Conservation (phyloP, 2,797 vertebrate species). For the Crocidura indochinensis region DNA sequence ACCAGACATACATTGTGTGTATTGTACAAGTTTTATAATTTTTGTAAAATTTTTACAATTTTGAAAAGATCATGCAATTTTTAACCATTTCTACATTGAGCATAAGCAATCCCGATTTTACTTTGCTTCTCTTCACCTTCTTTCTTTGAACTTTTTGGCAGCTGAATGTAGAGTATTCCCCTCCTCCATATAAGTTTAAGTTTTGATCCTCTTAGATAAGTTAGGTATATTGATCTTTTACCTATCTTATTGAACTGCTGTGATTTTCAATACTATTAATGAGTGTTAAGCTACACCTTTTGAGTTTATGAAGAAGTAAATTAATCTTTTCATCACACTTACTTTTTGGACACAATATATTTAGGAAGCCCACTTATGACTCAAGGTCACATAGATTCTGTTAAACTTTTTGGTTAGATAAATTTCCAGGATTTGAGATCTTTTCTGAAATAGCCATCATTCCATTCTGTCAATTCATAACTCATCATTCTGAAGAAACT, state of each 20-base stretch:
- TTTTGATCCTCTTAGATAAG: background rate
- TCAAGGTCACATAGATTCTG: background rate
- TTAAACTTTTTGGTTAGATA: background rate
- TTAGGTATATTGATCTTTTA: background rate
- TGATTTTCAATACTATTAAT: background rate
- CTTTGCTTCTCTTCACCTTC: background rate
- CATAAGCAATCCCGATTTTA: background rate
- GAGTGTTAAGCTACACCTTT: no score
- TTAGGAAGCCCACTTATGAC: background rate
- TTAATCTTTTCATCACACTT: background rate
- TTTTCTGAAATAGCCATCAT: background rate
- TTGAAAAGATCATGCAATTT: background rate
- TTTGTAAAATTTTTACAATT: constrained; percentile 16
- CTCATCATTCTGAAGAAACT: background rate
- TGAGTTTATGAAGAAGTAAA: background rate
- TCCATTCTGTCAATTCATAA: background rate
- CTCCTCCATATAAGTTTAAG: background rate
- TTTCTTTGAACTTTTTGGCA: background rate
- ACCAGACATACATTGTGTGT: background rate
- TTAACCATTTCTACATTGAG: background rate
- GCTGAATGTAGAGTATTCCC: background rate
- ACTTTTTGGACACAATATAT: background rate
- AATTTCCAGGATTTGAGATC: background rate
- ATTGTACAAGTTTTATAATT: background rate
- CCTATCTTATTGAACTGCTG: background rate